phyloP scores from a whole-genome alignment of 1,140 invertebrate species.

The Sitodiplosis mosellana region DNA sequence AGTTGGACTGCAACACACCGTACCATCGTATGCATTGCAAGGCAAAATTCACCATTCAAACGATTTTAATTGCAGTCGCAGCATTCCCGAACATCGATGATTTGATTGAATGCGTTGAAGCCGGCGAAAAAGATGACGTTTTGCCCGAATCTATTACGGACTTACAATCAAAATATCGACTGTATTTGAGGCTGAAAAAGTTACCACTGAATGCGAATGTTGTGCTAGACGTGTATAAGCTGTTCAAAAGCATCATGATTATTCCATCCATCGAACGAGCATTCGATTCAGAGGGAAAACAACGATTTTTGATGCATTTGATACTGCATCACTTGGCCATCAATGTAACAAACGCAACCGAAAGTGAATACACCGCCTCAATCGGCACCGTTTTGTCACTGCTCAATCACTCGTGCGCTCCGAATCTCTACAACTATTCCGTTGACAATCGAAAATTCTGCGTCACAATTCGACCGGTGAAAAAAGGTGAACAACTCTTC shows the following conservation, averaged over 20 bases:
- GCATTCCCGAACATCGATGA: neutral
- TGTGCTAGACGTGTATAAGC: neutral
- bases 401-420: constrained; percentile 1
- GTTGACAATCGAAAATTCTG: neutral
- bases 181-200: neutral
- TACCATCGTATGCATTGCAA: neutral
- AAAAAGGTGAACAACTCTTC: neutral
- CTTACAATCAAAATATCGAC: neutral
- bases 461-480: neutral
- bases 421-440: neutral
- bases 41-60: neutral
- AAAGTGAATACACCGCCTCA: neutral
- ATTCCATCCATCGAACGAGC: neutral
- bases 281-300: neutral
- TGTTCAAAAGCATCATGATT: neutral
- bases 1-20: neutral
- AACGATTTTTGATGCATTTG: neutral
- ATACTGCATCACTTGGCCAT: neutral
- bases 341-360: neutral
- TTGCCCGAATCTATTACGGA: neutral
- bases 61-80: neutral
- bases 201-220: neutral
- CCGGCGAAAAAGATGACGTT: neutral
- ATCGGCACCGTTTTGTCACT: neutral
- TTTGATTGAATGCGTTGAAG: neutral